Conservation (phyloP, 92 coral and sea anemone genomes). For the Actinostola sp. region DNA sequence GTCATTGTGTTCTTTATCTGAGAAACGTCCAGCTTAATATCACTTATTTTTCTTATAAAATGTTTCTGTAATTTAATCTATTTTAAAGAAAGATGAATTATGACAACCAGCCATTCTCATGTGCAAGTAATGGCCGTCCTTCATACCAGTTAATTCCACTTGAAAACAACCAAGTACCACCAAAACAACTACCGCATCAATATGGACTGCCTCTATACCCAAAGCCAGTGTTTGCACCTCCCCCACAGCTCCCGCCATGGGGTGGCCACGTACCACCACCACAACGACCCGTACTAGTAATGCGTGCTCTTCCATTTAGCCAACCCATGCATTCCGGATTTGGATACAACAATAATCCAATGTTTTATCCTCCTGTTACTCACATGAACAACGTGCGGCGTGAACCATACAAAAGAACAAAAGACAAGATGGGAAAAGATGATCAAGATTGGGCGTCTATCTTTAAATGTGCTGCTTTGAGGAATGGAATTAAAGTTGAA, state of each 20-base stretch:
- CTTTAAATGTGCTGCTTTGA: constrained; percentile 55
- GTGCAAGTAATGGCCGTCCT: neutral
- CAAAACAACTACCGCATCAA: neutral
- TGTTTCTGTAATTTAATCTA: too few relatives aligned
- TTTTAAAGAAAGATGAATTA: constrained; percentile 8
- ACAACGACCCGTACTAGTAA: neutral
- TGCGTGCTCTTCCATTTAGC: constrained; percentile 14
- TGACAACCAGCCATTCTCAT: neutral
- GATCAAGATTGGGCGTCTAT: neutral
- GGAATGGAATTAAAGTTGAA: constrained; percentile 71
- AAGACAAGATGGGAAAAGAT: neutral
- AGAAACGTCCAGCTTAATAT: too few relatives aligned
- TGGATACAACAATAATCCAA: neutral
- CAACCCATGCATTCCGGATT: neutral
- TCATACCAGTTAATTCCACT: neutral
- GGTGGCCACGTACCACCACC: neutral
- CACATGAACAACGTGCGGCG: neutral
- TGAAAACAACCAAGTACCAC: constrained; percentile 1
- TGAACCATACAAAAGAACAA: neutral
- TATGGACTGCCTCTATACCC: neutral
- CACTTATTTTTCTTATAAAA: too few relatives aligned
- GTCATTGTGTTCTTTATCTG: too few relatives aligned
- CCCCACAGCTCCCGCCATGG: constrained; percentile 2
- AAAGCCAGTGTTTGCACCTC: constrained; percentile 3
- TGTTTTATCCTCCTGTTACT: neutral